Evolutionary conservation across 2,888 invertebrate species (phyloP), one percentile per base, ranked within the genome.

Genomic region (Athalia rosae): DNA sequence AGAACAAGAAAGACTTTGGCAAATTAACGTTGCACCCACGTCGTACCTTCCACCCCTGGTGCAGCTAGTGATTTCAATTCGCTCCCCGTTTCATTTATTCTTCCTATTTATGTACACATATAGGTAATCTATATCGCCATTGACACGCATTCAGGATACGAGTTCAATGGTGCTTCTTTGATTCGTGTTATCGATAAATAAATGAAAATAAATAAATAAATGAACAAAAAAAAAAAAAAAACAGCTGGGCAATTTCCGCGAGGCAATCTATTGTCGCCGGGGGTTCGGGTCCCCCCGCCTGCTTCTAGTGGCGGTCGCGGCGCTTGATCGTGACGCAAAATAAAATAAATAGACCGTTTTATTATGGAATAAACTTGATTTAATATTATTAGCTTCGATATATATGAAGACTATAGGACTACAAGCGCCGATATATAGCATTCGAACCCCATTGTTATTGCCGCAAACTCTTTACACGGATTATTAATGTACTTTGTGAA

Each of bases 271-370:
- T 76, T 78, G 76, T 61, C 78, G 74, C 50, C 9, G 62, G 53
- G 67, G 53, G 13, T n/a, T n/a, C 43, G 66, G 53, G 66, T 47
- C 76, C 28, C 47, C n/a, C 62, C 28, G 47, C n/a, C 62, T 41
- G 67, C 15, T 67, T 67, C 28, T 28, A 28, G 28, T 28, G 28
- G 28, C 28, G 28, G 28, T 28, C 28, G 67, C 28, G 53, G 15
- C 61, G 4, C 64, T 45, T 28, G 28, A 28, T 28, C 71, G 66
- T 48, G 50, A 76, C 69, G 61, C 56, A 69, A 67, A 79, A 78
- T 67, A 77, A 76, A 77, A 78, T 77, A 79, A 73, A 67, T 62
- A 79, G 76, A 53, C 76, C 53, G 78, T 81, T 81, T 79, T 77
- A 81, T 79, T 81, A 77, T 78, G 58, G 71, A 77, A 79, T 77